A percentile compares a stretch with the other conserved stretches of the same genome.
Conservation (phyloP, 30 jellyfish, hydroid and myxozoan genomes). For the Aurelia sp. region DNA sequence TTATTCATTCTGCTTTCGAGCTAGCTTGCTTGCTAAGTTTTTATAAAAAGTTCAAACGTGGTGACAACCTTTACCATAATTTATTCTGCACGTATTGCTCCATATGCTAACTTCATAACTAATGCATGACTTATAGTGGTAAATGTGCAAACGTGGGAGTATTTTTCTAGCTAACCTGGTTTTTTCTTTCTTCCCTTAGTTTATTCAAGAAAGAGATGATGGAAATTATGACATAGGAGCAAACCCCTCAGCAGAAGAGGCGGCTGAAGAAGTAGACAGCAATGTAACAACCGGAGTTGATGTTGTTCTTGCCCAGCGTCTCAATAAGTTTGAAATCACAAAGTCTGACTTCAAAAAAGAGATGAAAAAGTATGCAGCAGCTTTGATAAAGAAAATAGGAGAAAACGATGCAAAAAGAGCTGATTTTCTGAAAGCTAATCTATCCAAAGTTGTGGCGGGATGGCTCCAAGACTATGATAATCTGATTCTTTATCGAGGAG, state of each 20-base stretch:
- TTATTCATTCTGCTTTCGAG: no score
- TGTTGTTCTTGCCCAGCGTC: conserved; percentile 41
- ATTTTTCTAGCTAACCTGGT: no score
- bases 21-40: no score
- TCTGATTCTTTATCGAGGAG: conserved; percentile 30
- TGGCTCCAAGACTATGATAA: conserved; percentile 29
- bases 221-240: conserved; percentile 51
- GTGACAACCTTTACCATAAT: no score
- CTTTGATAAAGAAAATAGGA: conserved; percentile 17
- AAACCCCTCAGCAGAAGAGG: conserved; percentile 73
- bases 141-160: no score
- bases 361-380: conserved; percentile 20
- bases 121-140: no score
- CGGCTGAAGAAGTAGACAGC: conserved; percentile 27
- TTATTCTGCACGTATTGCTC: no score
- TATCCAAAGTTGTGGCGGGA: conserved; percentile 6
- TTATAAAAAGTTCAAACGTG: no score
- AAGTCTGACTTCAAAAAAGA: conserved; percentile 45
- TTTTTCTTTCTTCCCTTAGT: background rate
- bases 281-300: conserved; percentile 33
- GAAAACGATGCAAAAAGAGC: conserved; percentile 44
- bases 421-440: conserved; percentile 29
- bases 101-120: no score
- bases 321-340: conserved; percentile 4
- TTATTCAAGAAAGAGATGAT: conserved; percentile 23